A percentile compares a stretch with the other conserved stretches of the same genome.
Evolutionary conservation across 2,797 vertebrate genomes (phyloP).

Genomic region (Amazonetta brasiliensis): DNA sequence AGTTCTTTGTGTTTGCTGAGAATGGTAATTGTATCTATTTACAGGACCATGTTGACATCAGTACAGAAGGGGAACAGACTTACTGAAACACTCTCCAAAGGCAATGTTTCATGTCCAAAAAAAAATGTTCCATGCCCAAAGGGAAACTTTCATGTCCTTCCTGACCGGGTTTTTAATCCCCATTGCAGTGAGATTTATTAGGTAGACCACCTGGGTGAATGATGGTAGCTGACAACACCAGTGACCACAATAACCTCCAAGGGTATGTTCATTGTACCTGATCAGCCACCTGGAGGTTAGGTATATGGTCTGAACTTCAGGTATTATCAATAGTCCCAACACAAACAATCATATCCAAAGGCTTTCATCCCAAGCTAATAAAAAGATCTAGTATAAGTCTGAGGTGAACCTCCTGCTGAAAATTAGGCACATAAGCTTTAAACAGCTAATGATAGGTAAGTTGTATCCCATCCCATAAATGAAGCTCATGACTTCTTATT

Average conservation of each 20-base stretch:
- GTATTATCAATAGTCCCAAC: neutral
- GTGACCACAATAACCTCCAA: neutral
- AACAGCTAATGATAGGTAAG: neutral
- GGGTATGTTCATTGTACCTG: accelerated
- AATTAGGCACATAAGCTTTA: neutral
- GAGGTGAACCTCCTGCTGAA: neutral
- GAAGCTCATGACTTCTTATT: neutral
- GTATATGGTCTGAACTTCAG: neutral
- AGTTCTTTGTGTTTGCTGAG: neutral
- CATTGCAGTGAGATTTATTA: neutral
- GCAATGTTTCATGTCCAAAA: neutral
- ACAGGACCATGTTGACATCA: neutral
- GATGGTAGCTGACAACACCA: neutral
- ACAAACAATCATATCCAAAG: neutral
- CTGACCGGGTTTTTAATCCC: neutral
- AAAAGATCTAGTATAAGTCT: neutral
- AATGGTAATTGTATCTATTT: neutral
- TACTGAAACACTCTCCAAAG: neutral
- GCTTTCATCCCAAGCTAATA: neutral
- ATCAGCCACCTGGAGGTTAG: neutral
- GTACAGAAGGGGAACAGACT: neutral
- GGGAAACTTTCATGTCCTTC: neutral
- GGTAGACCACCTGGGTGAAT: neutral
- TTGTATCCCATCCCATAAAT: neutral
- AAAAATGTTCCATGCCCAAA: neutral